Percentiles rank a stretch among this genome's conserved stretches.
phyloP scores from a whole-genome alignment of 2,888 invertebrate species.

The Slavum lentiscoides region DNA sequence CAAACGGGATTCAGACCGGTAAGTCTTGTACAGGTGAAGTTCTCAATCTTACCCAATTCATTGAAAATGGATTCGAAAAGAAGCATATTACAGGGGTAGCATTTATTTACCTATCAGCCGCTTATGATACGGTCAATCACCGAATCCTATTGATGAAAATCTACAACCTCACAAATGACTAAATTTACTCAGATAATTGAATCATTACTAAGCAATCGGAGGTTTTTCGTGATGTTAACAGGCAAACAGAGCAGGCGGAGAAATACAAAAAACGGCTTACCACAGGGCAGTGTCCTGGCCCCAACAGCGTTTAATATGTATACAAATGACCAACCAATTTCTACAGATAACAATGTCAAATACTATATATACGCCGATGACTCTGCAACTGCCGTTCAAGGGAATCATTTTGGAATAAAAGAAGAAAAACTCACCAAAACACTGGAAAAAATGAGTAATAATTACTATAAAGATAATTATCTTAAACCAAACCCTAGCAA shows the following conservation, averaged over 20 bases:
- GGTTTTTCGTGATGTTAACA: conserved; percentile 4
- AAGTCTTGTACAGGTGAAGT: not conserved
- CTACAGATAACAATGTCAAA: conserved; percentile 8
- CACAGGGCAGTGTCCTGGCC: conserved; percentile 27
- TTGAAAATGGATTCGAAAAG: not conserved
- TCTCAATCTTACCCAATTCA: not conserved
- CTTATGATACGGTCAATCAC: conserved; percentile 40
- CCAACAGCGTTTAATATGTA: conserved; percentile 42
- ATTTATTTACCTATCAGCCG: conserved; percentile 39
- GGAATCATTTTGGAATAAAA: not conserved
- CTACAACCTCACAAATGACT: conserved; percentile 27
- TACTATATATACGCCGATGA: conserved; percentile 48
- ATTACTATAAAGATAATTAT: conserved; percentile 12
- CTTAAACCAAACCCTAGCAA: conserved; percentile 33
- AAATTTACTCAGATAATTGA: conserved; percentile 1
- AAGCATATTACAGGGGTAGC: conserved; percentile 40
- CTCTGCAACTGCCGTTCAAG: conserved; percentile 37
- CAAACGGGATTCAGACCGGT: not conserved
- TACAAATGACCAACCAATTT: conserved; percentile 46
- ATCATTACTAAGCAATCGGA: not conserved
- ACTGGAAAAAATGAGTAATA: conserved; percentile 5
- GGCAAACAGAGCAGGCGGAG: conserved; percentile 5
- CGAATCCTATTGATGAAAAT: conserved; percentile 27
- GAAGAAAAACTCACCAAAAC: conserved; percentile 26
- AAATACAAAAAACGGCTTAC: conserved; percentile 10